Base-by-base conservation (phyloP, 2,113 vertebrate species). In the Lipophrys pholis region DNA sequence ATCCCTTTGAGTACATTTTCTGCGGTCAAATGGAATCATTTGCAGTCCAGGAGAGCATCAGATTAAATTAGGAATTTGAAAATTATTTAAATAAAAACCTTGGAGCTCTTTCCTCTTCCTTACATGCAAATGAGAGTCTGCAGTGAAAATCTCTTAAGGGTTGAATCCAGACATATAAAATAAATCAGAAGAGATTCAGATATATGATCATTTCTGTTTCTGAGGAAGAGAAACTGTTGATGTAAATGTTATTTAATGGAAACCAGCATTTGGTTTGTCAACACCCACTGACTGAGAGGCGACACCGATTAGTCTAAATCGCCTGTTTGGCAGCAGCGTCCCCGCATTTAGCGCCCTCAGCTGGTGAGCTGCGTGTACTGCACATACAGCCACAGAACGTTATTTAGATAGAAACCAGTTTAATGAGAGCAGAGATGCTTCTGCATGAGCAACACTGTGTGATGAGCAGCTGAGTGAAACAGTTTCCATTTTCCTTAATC, bases 281-380 rank as follows among this genome's bases (percentile, higher is more conserved):
- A 30, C 21, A 30, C 21, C 21, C 21, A 30, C 21, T 30, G 8
- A 30, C 21, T 30, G 8, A 43, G 12, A 51, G 21, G 35, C 4
- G 3, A 12, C 1, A 8, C 3, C 36, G 56, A 30, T 35, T 30
- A 2, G 21, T 30, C 21, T 4, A 30, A 30, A 30, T 30, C 21
- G 2, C 21, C 4, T 30, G 21, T 30, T 30, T n/a, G n/a, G n/a
- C 21, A 30, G 21, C 21, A 30, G 4, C 21, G 4, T 30, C 21
- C 21, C 21, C 21, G 4, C 48, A 21, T 65, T 9, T 63, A 30
- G 3, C 46, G 10, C 70, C 75, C 57, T 41, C 81, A 69, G 1
- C 39, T 54, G 73, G 57, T 40, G 40, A 39, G 6, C 21, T 66
- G 7, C 4, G 3, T 6, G 15, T 43, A 63, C 15, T 73, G 49